These are phyloP conservation scores for Spea hammondii DNA, from an alignment of 2,797 vertebrate species.

Conservation along the genomic window DNA sequence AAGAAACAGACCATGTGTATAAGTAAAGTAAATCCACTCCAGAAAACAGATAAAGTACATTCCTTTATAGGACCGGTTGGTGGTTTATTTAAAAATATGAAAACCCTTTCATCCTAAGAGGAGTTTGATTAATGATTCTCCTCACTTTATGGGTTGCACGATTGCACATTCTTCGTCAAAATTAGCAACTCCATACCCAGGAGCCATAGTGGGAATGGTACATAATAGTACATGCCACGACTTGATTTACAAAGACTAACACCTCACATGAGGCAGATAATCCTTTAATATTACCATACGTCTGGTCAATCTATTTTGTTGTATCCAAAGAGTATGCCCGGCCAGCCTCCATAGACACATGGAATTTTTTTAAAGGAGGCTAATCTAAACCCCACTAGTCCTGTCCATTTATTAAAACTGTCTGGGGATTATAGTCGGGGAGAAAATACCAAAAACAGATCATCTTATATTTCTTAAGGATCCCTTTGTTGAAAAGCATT, in stretches of 20 bases:
- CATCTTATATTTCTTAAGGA: background rate
- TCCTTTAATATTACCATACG: constrained; percentile 1
- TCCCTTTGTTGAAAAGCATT: background rate
- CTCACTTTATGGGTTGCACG: background rate
- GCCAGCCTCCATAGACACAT: background rate
- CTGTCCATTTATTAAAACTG: constrained; percentile 8
- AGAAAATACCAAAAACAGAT: constrained; percentile 8
- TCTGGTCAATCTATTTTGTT: background rate
- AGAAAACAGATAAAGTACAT: background rate
- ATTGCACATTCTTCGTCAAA: background rate
- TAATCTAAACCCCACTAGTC: background rate
- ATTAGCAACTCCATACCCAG: background rate
- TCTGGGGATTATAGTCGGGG: constrained; percentile 5
- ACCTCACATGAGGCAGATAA: background rate
- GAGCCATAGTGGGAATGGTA: background rate
- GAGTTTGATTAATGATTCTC: constrained; percentile 24
- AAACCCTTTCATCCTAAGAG: background rate
- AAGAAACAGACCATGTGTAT: background rate
- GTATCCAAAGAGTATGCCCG: background rate
- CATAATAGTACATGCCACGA: constrained; percentile 2
- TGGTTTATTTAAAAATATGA: background rate
- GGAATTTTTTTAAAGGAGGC: background rate
- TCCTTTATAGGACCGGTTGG: background rate
- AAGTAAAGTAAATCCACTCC: background rate
- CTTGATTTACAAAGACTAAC: constrained; percentile 11